These are phyloP conservation scores for Amazona vittata DNA, from an alignment of 2,113 vertebrate species.

Conservation along the genomic window DNA sequence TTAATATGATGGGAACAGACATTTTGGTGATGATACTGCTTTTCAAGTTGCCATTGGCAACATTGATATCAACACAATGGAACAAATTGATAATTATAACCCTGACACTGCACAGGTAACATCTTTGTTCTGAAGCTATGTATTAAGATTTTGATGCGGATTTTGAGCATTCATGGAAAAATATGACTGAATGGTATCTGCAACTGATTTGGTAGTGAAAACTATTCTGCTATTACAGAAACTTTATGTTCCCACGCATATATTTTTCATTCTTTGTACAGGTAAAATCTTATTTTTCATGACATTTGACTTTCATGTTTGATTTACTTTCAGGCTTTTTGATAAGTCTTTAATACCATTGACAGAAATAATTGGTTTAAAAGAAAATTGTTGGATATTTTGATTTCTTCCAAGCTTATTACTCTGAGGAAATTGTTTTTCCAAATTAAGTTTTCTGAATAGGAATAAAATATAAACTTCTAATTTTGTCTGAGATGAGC, in stretches of 20 bases:
- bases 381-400: not conserved
- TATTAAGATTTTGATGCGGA: not conserved
- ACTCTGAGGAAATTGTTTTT: not conserved
- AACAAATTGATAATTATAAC: conserved; percentile 86
- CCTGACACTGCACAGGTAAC: conserved; percentile 78
- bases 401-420: not conserved
- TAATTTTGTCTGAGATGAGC: not conserved
- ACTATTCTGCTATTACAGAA: not conserved
- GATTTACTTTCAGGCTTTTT: not conserved
- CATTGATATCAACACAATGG: conserved; percentile 86
- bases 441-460: not conserved
- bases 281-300: not conserved
- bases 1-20: conserved; percentile 79
- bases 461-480: not conserved
- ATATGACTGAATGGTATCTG: not conserved
- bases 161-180: not conserved
- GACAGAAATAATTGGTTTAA: not conserved
- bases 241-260: accelerated
- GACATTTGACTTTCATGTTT: not conserved
- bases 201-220: not conserved
- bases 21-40: conserved; percentile 84
- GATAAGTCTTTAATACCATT: not conserved
- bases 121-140: not conserved
- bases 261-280: not conserved
- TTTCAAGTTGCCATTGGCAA: conserved; percentile 95